phyloP scores from a whole-genome alignment of 2,888 invertebrate genomes.

The Andrena flavipes region DNA sequence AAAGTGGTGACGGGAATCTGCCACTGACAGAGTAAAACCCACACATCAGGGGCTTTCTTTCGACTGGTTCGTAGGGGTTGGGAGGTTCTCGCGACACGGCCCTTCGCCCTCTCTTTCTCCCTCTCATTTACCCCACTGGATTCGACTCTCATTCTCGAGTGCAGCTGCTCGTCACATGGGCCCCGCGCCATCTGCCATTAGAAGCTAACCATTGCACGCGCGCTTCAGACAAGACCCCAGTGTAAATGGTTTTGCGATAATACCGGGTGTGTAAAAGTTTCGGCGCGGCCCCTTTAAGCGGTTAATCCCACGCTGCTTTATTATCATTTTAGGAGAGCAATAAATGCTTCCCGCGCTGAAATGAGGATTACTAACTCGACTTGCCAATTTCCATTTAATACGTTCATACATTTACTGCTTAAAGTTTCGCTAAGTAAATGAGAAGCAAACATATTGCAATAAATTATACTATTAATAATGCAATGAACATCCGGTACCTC shows the following conservation, averaged over 20 bases:
- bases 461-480: not conserved
- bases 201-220: slow-evolving; percentile 68
- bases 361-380: not conserved
- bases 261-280: slow-evolving; percentile 64
- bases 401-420: not conserved
- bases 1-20: slow-evolving; percentile 44
- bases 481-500: not conserved
- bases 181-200: slow-evolving; percentile 78
- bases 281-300: not conserved
- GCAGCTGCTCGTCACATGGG: slow-evolving; percentile 77
- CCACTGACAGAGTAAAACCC: slow-evolving; percentile 63
- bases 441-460: not conserved
- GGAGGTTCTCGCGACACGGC: slow-evolving; percentile 48
- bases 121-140: slow-evolving; percentile 14
- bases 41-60: slow-evolving; percentile 59
- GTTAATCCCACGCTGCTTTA: slow-evolving; percentile 20
- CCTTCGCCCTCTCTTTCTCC: slow-evolving; percentile 18
- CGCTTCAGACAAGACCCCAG: slow-evolving; percentile 64
- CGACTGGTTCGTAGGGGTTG: slow-evolving; percentile 47
- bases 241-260: slow-evolving; percentile 67
- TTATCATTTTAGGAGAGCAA: not conserved
- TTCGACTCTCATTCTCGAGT: slow-evolving; percentile 37
- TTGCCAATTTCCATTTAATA: not conserved
- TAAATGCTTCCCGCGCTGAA: not conserved
- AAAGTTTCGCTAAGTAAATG: not conserved